Evolutionary conservation across 2,113 vertebrate species (phyloP), one percentile per base, ranked within the genome.

Genomic region (Osmerus eperlanus): DNA sequence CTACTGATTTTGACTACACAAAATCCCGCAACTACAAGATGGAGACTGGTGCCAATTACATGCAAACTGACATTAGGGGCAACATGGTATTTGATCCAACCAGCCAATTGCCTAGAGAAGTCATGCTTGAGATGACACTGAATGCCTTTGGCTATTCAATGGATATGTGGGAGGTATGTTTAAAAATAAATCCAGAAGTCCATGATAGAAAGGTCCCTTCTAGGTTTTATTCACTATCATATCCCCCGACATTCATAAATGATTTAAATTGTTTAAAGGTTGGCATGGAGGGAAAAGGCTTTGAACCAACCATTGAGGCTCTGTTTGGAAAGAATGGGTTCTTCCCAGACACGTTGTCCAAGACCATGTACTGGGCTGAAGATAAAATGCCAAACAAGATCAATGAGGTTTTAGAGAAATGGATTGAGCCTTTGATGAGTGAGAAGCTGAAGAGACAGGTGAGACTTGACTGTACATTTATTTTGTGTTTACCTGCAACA

Each of bases 261-360:
- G 2, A 29, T 41, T 72, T 16, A 19, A 71, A 85, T 28, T 36
- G 85, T 75, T 58, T 70, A 3, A 58, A 98, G 96, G 67, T 97
- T 88, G 95, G 95, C 67, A 83, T 97, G 81, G 94, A 97, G 78
- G 96, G 96, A 79, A 97, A 92, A 66, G 93, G 92, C 1, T 94
- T 97, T 70, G 94, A 98, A 75, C 95, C 96, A 73, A 94, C 93
- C 1, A 58, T 98, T 54, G 95, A 96, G 65, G 92, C 94, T 15
- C 75, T 98, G 70, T 98, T 98, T 83, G 96, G 96, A 81, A 88
- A 94, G 58, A 90, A 92, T 19, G 96, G 96, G 1, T 96, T 98
- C 85, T 96, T 98, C 88, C 96, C 96, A 21, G 93, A 97, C 75
- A 92, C 91, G 14, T 75, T 94, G 78, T 92, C 85, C 83, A 96